These are phyloP conservation scores for Rhinichthys osculus DNA, from an alignment of 2,797 vertebrate species.

Conservation along the genomic window DNA sequence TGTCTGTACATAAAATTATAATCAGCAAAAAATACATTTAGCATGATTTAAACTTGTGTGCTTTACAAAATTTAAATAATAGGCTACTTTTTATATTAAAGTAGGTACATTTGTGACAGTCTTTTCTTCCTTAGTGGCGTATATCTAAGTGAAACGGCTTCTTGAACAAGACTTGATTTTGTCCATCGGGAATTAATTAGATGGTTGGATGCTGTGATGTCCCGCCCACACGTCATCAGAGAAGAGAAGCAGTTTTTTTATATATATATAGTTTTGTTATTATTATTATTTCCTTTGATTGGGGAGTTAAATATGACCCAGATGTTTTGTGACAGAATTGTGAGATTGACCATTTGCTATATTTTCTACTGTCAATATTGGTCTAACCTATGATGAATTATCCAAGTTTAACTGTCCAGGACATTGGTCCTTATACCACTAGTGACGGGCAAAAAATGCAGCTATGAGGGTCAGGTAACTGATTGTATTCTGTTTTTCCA, in stretches of 20 bases:
- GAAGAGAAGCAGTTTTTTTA: no score
- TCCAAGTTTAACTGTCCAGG: background rate
- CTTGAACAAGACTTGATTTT: background rate
- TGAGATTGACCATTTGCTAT: background rate
- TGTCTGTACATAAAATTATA: background rate
- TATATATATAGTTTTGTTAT: background rate
- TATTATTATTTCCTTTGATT: background rate
- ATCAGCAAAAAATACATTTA: background rate
- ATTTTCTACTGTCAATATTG: background rate
- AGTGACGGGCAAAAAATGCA: background rate
- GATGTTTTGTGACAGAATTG: background rate
- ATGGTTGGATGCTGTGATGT: no score
- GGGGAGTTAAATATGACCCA: background rate
- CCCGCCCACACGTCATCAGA: no score
- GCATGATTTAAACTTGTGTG: no score
- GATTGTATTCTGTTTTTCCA: conserved; percentile 61
- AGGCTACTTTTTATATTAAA: no score
- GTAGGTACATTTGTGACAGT: background rate
- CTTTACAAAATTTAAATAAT: no score
- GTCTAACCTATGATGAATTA: background rate
- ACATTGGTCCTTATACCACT: background rate
- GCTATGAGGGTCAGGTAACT: conserved; percentile 46
- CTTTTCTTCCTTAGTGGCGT: background rate
- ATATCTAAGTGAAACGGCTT: background rate
- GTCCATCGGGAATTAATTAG: no score